Evolutionary conservation across 2,797 vertebrate species (phyloP).

Genomic region (Pangasius larnaudii): DNA sequence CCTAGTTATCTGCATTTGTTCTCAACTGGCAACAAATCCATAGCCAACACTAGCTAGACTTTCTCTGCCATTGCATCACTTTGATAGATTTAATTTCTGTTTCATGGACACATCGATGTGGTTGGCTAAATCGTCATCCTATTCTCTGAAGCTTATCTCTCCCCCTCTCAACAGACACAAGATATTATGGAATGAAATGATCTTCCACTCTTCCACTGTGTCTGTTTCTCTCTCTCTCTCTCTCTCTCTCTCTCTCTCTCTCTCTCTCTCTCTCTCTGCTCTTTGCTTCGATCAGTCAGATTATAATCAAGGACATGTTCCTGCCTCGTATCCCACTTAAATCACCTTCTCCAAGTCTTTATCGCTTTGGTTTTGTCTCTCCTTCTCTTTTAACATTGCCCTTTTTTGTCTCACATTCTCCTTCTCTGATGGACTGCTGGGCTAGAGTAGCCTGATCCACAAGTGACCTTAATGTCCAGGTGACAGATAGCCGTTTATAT

Average conservation of each 20-base stretch:
- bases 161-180: neutral
- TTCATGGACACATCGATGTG: neutral
- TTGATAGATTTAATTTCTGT: constrained; percentile 16
- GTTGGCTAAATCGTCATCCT: neutral
- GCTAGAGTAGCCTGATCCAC: constrained; percentile 43
- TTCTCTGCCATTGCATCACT: constrained; percentile 2
- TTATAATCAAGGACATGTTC: constrained; percentile 47
- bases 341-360: constrained; percentile 44
- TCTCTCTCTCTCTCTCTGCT: neutral
- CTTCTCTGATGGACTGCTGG: constrained; percentile 51
- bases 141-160: neutral
- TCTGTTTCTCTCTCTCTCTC: neutral
- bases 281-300: constrained; percentile 50
- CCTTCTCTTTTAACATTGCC: neutral
- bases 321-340: constrained; percentile 35
- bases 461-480: constrained; percentile 54
- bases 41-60: neutral
- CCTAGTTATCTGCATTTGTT: neutral
- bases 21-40: neutral
- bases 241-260: neutral
- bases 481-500: constrained; percentile 59
- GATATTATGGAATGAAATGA: constrained; percentile 4
- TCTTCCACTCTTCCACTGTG: neutral
- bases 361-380: constrained; percentile 25
- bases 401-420: constrained; percentile 31